These are phyloP conservation scores for Himalopsyche phryganea DNA, from an alignment of 1,140 invertebrate species.

Conservation along the genomic window DNA sequence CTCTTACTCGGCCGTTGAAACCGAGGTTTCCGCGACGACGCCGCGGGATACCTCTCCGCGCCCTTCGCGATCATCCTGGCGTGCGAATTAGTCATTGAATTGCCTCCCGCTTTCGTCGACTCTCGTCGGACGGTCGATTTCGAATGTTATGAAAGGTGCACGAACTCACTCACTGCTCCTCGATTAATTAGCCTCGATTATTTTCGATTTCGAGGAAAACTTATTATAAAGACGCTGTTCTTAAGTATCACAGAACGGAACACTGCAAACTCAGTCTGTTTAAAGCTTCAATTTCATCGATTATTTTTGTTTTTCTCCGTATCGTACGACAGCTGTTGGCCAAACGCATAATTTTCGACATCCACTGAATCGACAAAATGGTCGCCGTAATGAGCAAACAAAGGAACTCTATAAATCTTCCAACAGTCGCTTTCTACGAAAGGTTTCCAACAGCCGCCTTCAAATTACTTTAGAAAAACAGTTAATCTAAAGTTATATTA, in stretches of 20 bases:
- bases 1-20: conserved; percentile 6
- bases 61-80: conserved; percentile 17
- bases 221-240: conserved; percentile 16
- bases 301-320: conserved; percentile 16
- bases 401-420: conserved; percentile 19
- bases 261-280: conserved; percentile 24
- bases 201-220: conserved; percentile 5
- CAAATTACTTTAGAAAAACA: conserved; percentile 15
- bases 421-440: neutral
- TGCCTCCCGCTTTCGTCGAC: neutral
- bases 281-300: conserved; percentile 25
- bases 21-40: conserved; percentile 5
- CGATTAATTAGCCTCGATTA: neutral
- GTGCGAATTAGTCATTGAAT: conserved; percentile 30
- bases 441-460: conserved; percentile 16
- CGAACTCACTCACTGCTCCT: neutral
- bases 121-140: neutral
- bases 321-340: conserved; percentile 23
- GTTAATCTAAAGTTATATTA: conserved; percentile 12
- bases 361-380: conserved; percentile 24
- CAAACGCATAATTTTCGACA: conserved; percentile 19
- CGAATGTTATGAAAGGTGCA: neutral
- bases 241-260: conserved; percentile 25
- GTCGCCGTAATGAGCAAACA: conserved; percentile 20
- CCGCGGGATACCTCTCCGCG: conserved; percentile 12